phyloP scores from a whole-genome alignment of 2,113 vertebrate genomes.

The Antigone vipio region DNA sequence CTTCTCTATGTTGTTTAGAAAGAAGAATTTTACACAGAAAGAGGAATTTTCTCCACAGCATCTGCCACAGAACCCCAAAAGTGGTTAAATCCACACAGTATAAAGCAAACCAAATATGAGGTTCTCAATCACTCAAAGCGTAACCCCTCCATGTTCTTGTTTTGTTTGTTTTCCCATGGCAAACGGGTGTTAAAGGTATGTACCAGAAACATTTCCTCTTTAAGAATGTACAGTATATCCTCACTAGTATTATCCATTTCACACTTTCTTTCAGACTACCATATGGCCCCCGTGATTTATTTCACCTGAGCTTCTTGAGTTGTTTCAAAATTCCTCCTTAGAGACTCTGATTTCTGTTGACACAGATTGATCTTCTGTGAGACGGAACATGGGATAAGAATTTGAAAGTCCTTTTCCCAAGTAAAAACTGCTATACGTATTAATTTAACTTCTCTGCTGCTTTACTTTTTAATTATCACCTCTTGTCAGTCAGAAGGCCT shows the following conservation, averaged over 20 bases:
- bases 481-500: neutral
- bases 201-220: neutral
- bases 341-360: neutral
- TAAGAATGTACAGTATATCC: neutral
- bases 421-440: neutral
- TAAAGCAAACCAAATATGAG: neutral
- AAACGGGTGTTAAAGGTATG: neutral
- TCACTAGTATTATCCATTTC: neutral
- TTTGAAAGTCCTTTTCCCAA: neutral
- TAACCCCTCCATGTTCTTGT: neutral
- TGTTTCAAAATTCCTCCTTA: neutral
- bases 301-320: neutral
- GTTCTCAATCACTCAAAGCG: neutral
- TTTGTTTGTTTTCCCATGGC: neutral
- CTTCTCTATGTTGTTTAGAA: neutral
- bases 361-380: neutral
- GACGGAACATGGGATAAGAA: neutral
- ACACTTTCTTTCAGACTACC: neutral
- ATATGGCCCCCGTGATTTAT: neutral
- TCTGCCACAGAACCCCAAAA: neutral
- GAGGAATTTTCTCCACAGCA: neutral
- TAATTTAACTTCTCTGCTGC: neutral
- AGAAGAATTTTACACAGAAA: neutral
- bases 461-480: neutral
- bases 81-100: neutral